Conservation (phyloP, 2,888 invertebrate species). For the Eudiplozoon nipponicum region DNA sequence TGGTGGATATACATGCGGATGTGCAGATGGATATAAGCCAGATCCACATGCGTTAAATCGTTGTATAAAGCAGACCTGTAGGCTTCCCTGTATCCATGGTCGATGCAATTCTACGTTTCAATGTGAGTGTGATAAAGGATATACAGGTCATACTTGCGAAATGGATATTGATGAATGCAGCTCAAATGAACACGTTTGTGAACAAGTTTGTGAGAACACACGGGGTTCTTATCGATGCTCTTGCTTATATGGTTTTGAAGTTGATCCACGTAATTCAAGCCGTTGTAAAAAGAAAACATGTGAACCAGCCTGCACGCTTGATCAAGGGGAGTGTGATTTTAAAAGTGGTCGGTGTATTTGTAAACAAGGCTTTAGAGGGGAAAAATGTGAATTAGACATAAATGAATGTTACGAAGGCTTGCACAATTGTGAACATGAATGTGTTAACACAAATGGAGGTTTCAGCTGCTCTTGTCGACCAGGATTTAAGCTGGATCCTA, state of each 20-base stretch:
- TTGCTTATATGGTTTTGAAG: neutral
- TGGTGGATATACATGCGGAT: neutral
- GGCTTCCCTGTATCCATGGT: neutral
- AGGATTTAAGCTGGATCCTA: too few species aligned
- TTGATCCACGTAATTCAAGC: neutral
- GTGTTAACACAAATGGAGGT: too few species aligned
- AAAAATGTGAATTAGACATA: neutral
- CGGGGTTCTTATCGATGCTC: neutral
- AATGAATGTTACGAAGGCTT: too few species aligned
- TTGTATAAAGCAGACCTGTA: neutral
- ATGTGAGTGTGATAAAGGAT: neutral
- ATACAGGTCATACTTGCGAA: neutral
- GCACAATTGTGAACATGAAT: too few species aligned
- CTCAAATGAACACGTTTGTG: neutral
- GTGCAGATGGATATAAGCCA: neutral
- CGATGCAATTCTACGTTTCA: neutral
- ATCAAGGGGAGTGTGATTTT: neutral
- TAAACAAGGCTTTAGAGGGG: neutral
- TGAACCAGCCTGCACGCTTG: neutral
- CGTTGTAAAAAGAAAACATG: neutral
- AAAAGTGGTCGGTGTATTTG: constrained; percentile 1
- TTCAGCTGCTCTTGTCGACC: too few species aligned
- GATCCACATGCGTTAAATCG: neutral
- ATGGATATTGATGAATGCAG: neutral
- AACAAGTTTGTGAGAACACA: neutral